Conservation (phyloP, 1,140 invertebrate species). For the Rhizoglyphus robini region DNA sequence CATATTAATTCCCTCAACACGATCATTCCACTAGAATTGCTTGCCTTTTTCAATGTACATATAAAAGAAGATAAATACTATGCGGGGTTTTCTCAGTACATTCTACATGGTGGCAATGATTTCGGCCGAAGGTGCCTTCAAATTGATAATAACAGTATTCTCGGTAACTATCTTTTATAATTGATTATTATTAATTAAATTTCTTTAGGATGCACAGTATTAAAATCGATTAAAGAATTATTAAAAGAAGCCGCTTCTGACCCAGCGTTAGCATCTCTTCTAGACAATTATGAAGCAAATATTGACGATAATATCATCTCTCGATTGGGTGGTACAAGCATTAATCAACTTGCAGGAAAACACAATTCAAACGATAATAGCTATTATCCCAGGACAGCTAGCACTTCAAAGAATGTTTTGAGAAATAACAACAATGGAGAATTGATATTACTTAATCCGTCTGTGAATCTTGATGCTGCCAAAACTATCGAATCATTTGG, state of each 20-base stretch:
- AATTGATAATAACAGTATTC: not conserved
- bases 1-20: not conserved
- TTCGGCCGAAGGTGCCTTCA: not conserved
- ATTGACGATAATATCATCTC: not conserved
- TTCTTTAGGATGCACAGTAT: too few relatives aligned
- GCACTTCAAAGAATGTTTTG: too few relatives aligned
- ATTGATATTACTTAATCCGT: not conserved
- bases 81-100: not conserved
- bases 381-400: too few relatives aligned
- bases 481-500: not conserved
- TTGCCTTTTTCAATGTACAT: not conserved
- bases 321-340: not conserved
- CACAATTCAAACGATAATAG: too few relatives aligned
- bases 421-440: not conserved
- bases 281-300: not conserved
- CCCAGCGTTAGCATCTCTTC: not conserved
- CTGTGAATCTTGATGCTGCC: not conserved
- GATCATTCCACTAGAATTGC: not conserved
- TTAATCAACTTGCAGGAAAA: too few relatives aligned
- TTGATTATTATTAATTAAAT: too few relatives aligned
- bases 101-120: not conserved
- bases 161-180: not conserved
- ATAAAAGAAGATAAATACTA: not conserved
- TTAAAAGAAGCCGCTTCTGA: not conserved
- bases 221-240: not conserved